Base-by-base conservation (phyloP, 2,113 vertebrate genomes). In the Leucopsar rothschildi region DNA sequence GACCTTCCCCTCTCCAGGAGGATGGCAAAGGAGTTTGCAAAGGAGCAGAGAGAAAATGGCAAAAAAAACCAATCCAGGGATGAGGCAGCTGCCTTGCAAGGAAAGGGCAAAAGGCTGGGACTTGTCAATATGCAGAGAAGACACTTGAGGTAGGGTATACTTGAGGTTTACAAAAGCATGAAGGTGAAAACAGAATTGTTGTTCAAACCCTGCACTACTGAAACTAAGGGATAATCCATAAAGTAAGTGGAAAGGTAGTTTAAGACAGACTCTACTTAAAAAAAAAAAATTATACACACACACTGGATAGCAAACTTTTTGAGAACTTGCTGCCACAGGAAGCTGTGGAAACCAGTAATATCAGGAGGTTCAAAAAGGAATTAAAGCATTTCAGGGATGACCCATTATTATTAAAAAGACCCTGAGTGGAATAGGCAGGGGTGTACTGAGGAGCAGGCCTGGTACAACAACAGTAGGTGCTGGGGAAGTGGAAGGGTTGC, bases 21-120 rank as follows among this genome's bases (percentile, higher is more conserved):
- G 52, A 33, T 10, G 35, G 42, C 20, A 60, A 28, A 55, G 20
- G 19, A 75, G 15, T 66, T 78, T 75, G 17, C 25, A 27, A 56
- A 56, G 45, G 52, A 79, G 10, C 12, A 57, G 45, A 53, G 28
- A 50, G 69, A 72, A n/a, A 82, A 70, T 31, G 33, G 14, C 60
- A 70, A 22, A 0, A 0, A 1, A 49, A 64, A 76, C 13, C 27
- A 24, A 17, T 13, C 12, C 6, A 35, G 17, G 31, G 55, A 18
- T 76, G 75, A 82, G 23, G 10, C 45, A 23, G 28, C 35, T 64
- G 50, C 80, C 31, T 76, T 85, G 27, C 37, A 49, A 49, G 37
- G 42, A 76, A 28, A 53, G 17, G 9, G 15, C 9, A 68, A 52
- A 90, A 88, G 20, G 16, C 23, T 84, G 39, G 18, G 10, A 65